Conservation (phyloP, 1,140 invertebrate species). For the Euglossa dilemma region DNA sequence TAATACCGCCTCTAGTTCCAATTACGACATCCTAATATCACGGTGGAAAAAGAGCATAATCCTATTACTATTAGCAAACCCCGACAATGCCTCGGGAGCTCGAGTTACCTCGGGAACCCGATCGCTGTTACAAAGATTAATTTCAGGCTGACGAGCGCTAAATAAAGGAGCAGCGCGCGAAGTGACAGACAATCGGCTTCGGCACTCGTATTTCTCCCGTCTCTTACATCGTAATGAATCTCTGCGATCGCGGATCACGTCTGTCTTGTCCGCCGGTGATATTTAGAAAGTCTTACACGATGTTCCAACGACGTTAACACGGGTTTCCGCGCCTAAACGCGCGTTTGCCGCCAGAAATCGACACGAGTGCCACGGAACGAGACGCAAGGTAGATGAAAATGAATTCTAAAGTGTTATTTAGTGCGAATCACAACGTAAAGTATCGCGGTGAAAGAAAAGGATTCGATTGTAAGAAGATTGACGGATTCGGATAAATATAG, state of each 20-base stretch:
- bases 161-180: not conserved
- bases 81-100: not conserved
- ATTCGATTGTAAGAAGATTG: too few species aligned
- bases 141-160: not conserved
- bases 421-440: too few species aligned
- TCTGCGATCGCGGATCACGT: not conserved
- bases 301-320: too few species aligned
- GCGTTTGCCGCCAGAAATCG: too few species aligned
- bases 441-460: too few species aligned
- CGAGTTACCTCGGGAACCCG: not conserved
- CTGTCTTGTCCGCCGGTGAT: not conserved
- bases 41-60: not conserved
- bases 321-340: not conserved
- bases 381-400: too few species aligned
- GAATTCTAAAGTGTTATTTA: too few species aligned
- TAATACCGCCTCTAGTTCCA: not conserved
- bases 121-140: not conserved
- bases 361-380: too few species aligned
- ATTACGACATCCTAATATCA: not conserved
- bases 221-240: not conserved
- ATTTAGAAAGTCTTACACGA: constrained; percentile 7
- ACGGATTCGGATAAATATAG: too few species aligned
- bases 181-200: not conserved
- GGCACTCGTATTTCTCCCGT: not conserved
- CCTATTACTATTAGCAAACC: not conserved